A percentile compares a stretch with the other conserved stretches of the same genome.
Conservation (phyloP, 2,888 invertebrate species). For the Diadegma fenestrale region DNA sequence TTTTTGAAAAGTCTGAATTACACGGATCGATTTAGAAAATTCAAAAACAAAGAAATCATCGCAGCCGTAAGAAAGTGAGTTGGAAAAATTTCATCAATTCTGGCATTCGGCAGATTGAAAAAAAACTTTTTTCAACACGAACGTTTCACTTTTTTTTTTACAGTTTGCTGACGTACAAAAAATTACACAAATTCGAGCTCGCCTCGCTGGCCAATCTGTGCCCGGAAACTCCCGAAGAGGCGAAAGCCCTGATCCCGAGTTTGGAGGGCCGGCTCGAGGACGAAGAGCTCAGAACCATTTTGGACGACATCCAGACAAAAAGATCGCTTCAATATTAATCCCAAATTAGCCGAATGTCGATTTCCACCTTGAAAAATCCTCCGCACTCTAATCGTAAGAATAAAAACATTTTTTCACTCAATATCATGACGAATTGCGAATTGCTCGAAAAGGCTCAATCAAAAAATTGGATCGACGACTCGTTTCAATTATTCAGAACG, state of each 20-base stretch:
- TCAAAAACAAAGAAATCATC: slow-evolving; percentile 99
- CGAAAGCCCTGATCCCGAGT: slow-evolving; percentile 98
- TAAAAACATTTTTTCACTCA: not conserved
- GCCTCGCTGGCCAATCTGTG: slow-evolving; percentile 99
- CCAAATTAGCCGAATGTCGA: slow-evolving; percentile 31
- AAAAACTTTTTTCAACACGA: not conserved
- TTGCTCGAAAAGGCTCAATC: too few relatives aligned
- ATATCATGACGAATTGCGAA: not conserved
- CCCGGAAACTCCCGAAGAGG: slow-evolving; percentile 99
- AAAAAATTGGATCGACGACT: too few relatives aligned
- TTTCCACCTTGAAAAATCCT: slow-evolving; percentile 9
- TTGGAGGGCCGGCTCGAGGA: slow-evolving; percentile 99
- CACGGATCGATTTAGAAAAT: slow-evolving; percentile 97
- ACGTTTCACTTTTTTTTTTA: slow-evolving; percentile 70
- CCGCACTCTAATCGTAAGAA: slow-evolving; percentile 2
- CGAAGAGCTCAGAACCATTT: slow-evolving; percentile 97
- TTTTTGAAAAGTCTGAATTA: slow-evolving; percentile 99
- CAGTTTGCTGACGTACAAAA: slow-evolving; percentile 96
- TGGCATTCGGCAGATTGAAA: not conserved
- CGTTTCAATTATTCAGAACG: too few relatives aligned
- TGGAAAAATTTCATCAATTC: not conserved
- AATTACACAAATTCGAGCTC: slow-evolving; percentile 98
- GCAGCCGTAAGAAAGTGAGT: slow-evolving; percentile 96
- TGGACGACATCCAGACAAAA: slow-evolving; percentile 99
- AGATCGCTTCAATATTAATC: slow-evolving; percentile 97